Evolutionary conservation across 2,797 vertebrate genomes (phyloP).

Genomic region (Erethizon dorsatum): DNA sequence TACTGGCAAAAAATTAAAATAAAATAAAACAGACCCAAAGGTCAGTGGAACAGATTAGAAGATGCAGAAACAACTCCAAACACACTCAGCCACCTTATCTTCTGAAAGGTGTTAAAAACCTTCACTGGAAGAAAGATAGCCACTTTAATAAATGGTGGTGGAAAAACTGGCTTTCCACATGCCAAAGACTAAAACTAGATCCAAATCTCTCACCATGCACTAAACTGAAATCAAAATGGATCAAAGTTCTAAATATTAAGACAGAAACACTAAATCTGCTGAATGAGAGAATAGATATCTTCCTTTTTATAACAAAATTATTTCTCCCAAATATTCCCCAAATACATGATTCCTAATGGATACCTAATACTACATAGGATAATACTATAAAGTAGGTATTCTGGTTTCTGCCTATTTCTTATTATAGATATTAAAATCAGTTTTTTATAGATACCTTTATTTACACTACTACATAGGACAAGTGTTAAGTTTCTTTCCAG

Average conservation of each 20-base stretch:
- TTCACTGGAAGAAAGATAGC: not conserved
- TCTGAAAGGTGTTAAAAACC: not conserved
- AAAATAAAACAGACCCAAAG: not conserved
- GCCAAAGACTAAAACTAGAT: not conserved
- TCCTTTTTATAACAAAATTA: not conserved
- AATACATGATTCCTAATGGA: not conserved
- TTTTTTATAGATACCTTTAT: not conserved
- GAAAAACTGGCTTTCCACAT: not conserved
- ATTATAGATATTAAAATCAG: not conserved
- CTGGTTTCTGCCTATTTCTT: conserved; percentile 7
- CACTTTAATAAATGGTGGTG: not conserved
- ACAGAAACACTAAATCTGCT: not conserved
- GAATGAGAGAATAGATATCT: not conserved
- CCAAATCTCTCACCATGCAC: not conserved
- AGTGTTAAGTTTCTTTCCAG: conserved; percentile 42
- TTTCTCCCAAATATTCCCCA: not conserved
- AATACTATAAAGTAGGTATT: conserved; percentile 21
- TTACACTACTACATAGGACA: not conserved
- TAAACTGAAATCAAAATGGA: not conserved
- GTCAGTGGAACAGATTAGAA: not conserved
- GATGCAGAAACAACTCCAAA: not conserved
- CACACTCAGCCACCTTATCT: not conserved
- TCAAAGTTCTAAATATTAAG: not conserved
- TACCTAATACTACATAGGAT: not conserved
- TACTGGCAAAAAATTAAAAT: not conserved